phyloP scores from a whole-genome alignment of 2,113 vertebrate species.

The Datnioides undecimradiatus region DNA sequence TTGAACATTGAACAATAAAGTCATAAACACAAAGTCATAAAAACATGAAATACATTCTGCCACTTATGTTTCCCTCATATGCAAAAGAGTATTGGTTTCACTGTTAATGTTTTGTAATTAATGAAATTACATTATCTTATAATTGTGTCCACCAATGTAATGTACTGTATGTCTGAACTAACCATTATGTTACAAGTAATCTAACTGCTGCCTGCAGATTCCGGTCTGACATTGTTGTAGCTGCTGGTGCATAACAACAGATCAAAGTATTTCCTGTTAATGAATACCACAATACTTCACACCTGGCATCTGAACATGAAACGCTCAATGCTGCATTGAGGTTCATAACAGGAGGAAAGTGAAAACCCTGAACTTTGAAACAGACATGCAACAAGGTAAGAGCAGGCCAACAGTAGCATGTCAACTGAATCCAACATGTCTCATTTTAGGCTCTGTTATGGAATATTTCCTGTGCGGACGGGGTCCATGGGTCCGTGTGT shows the following conservation, averaged over 20 bases:
- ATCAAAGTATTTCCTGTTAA: conserved; percentile 57
- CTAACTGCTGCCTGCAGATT: background rate
- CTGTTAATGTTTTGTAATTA: too few species aligned
- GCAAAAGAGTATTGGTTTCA: too few species aligned
- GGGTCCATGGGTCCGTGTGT: background rate
- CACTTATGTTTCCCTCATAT: background rate
- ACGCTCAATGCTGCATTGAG: conserved; percentile 7
- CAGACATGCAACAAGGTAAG: background rate
- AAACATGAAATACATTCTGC: background rate
- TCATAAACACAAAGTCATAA: too few species aligned
- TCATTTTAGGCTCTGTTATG: background rate
- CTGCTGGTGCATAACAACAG: conserved; percentile 4
- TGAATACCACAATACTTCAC: conserved; percentile 40
- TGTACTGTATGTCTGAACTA: background rate
- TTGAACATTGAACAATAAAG: too few species aligned
- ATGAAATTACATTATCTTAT: background rate
- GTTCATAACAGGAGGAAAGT: conserved; percentile 30
- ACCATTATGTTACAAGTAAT: background rate
- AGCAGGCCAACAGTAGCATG: background rate
- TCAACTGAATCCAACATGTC: conserved; percentile 16
- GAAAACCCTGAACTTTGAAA: conserved; percentile 48
- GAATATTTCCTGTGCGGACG: background rate
- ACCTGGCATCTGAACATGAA: conserved; percentile 41
- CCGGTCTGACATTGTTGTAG: conserved; percentile 20
- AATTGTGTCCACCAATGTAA: background rate